These are phyloP conservation scores for Stomorhina lunata DNA, from an alignment of 2,888 invertebrate species.

Conservation along the genomic window DNA sequence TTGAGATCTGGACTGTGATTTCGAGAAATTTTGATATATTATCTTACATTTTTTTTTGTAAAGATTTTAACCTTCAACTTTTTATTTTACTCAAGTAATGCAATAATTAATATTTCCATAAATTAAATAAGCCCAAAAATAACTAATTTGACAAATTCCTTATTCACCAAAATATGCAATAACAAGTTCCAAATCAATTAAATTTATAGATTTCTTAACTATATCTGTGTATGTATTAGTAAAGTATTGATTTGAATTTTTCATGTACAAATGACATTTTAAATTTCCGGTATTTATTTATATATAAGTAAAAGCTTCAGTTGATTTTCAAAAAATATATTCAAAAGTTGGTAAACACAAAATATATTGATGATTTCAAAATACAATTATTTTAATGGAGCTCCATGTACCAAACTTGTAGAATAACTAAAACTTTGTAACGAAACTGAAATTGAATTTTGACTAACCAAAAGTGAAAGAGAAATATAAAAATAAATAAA, in stretches of 20 bases:
- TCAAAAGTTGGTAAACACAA: neutral
- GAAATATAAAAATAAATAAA: neutral
- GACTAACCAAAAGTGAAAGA: constrained; percentile 1
- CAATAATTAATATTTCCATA: too few relatives aligned
- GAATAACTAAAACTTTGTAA: neutral
- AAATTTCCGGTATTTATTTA: constrained; percentile 31
- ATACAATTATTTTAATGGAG: neutral
- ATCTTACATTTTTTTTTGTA: too few relatives aligned
- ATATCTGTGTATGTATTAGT: neutral
- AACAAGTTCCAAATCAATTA: neutral
- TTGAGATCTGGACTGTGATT: too few relatives aligned
- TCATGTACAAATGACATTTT: constrained; percentile 1
- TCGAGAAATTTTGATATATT: too few relatives aligned
- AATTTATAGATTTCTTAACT: too few relatives aligned
- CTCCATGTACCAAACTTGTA: too few relatives aligned
- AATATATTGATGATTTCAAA: neutral
- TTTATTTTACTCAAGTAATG: too few relatives aligned
- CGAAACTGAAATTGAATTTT: constrained; percentile 42
- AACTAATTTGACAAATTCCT: too few relatives aligned
- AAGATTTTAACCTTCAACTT: too few relatives aligned
- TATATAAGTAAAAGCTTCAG: neutral
- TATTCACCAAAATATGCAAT: too few relatives aligned
- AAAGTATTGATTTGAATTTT: neutral
- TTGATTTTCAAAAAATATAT: neutral
- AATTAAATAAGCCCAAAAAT: too few relatives aligned